Percentiles rank a stretch among this genome's conserved stretches.
phyloP scores from a whole-genome alignment of 37 sponge, comb jelly and placozoan genomes.

The Tethya wilhelma region DNA sequence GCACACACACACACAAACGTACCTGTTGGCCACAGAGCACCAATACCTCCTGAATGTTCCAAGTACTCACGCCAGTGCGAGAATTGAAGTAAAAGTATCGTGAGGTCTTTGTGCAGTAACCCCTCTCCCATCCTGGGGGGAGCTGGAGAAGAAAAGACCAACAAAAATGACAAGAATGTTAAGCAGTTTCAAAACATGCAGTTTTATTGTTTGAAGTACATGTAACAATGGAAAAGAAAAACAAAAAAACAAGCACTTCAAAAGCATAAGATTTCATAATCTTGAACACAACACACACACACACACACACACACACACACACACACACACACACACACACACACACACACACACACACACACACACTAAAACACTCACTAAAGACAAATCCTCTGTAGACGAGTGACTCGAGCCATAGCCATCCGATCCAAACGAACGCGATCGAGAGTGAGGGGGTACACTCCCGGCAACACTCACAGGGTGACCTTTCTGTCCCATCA shows the following conservation, averaged over 20 bases:
- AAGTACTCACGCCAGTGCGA: slow-evolving; percentile 38
- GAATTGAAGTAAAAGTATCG: slow-evolving; percentile 53
- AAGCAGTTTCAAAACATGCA: not conserved
- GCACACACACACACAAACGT: not conserved
- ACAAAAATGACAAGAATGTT: not conserved
- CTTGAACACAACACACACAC: slow-evolving; percentile 14
- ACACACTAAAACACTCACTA: slow-evolving; percentile 26
- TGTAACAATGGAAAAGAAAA: not conserved
- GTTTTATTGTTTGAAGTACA: not conserved
- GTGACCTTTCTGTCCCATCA: not conserved
- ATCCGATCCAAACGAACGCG: slow-evolving; percentile 7
- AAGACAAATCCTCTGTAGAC: slow-evolving; percentile 40
- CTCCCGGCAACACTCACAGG: slow-evolving; percentile 6
- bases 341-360: slow-evolving; percentile 49
- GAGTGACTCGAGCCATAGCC: slow-evolving; percentile 28
- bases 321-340: too few species aligned
- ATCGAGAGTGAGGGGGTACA: not conserved
- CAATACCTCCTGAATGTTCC: slow-evolving; percentile 48
- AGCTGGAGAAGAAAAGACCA: slow-evolving; percentile 25
- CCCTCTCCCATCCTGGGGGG: slow-evolving; percentile 62
- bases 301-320: slow-evolving; percentile 41
- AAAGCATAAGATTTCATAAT: not conserved
- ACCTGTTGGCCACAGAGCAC: not conserved
- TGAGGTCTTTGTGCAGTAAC: slow-evolving; percentile 22
- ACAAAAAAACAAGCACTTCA: too few species aligned